Evolutionary conservation across 2,797 vertebrate species (phyloP).

Genomic region (Enteromius paludinosus): DNA sequence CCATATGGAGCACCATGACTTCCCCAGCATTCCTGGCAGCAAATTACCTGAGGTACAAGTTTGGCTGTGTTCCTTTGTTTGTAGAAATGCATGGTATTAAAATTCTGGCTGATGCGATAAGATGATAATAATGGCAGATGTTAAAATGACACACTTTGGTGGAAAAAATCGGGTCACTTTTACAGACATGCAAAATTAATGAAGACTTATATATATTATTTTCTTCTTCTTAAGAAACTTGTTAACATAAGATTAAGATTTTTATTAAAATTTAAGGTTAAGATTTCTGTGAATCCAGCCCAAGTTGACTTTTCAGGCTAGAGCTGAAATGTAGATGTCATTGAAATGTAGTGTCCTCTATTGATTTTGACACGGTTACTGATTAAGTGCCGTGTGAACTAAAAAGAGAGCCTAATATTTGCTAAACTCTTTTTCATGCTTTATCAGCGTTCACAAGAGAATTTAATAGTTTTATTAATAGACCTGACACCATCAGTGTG

Average conservation of each 20-base stretch:
- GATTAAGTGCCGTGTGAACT: constrained; percentile 9
- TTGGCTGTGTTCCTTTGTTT: not conserved
- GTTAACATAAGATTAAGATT: too few species aligned
- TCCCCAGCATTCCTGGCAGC: constrained; percentile 95
- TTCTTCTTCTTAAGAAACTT: too few species aligned
- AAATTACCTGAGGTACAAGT: constrained; percentile 88
- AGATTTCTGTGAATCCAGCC: not conserved
- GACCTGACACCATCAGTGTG: not conserved
- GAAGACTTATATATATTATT: too few species aligned
- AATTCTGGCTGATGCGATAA: not conserved
- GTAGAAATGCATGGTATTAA: not conserved
- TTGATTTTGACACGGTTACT: constrained; percentile 11
- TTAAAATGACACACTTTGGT: not conserved
- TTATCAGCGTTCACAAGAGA: not conserved
- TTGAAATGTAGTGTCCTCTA: not conserved
- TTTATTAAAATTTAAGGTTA: not conserved
- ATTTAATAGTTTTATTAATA: not conserved
- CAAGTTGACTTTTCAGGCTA: not conserved
- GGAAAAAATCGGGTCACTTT: not conserved
- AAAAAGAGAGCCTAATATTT: constrained; percentile 9
- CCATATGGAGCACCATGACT: constrained; percentile 98
- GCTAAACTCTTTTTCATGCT: not conserved
- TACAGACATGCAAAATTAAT: too few species aligned
- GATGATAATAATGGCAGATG: not conserved
- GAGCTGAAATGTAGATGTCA: not conserved